Conservation (phyloP, 2,888 invertebrate genomes). For the Dryadula phaetusa region DNA sequence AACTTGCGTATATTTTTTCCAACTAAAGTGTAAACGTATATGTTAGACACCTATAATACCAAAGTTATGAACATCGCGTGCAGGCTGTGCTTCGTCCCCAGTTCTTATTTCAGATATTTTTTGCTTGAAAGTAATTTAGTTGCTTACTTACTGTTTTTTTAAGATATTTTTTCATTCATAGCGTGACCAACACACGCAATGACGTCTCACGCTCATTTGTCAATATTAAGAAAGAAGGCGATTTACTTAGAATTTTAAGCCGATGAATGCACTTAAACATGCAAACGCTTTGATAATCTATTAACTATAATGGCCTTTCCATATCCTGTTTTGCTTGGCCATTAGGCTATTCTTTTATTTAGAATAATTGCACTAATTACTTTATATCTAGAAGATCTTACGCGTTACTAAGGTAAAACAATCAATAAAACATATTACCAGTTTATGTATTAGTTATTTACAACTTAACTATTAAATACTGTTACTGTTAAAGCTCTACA, state of each 20-base stretch:
- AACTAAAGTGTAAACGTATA: neutral
- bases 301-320: conserved; percentile 58
- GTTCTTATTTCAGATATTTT: conserved; percentile 10
- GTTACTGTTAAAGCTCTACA: too few species aligned
- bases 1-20: too few species aligned
- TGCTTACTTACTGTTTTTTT: neutral
- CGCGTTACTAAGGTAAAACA: neutral
- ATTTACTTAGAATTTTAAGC: conserved; percentile 20
- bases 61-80: neutral
- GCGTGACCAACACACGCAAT: conserved; percentile 55
- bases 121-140: neutral
- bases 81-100: neutral
- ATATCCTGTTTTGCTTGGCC: conserved; percentile 59
- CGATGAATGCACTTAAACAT: conserved; percentile 46
- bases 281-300: conserved; percentile 51
- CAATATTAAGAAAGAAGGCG: conserved; percentile 24
- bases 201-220: conserved; percentile 40
- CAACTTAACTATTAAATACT: too few species aligned
- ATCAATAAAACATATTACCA: neutral
- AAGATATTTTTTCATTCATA: neutral
- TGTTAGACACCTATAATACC: neutral
- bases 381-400: conserved; percentile 2
- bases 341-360: conserved; percentile 17
- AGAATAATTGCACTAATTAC: conserved; percentile 9
- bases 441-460: too few species aligned